A percentile compares a stretch with the other conserved stretches of the same genome.
Evolutionary conservation across 2,113 vertebrate species (phyloP).

Genomic region (Echinops telfairi): DNA sequence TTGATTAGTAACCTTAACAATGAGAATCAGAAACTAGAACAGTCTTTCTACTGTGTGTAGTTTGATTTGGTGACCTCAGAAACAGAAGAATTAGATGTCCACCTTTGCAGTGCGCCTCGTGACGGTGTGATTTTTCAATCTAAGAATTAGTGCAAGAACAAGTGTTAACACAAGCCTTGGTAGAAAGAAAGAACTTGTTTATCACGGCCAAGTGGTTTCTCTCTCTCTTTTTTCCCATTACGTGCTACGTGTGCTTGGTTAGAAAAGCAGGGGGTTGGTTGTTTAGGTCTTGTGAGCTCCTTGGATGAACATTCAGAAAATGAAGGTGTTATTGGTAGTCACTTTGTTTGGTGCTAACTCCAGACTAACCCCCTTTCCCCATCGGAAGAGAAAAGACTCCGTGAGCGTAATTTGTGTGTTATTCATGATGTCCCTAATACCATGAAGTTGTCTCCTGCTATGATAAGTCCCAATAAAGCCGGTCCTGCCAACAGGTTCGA

Average conservation of each 20-base stretch:
- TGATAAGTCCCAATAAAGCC: slow-evolving; percentile 72
- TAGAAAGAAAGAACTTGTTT: not conserved
- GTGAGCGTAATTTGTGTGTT: slow-evolving; percentile 79
- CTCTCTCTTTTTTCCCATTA: slow-evolving; percentile 21
- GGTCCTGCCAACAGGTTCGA: slow-evolving; percentile 80
- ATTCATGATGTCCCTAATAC: slow-evolving; percentile 72
- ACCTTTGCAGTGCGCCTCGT: not conserved
- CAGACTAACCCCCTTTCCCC: slow-evolving; percentile 77
- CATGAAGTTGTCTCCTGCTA: slow-evolving; percentile 79
- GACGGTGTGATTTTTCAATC: not conserved
- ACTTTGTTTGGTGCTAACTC: slow-evolving; percentile 74
- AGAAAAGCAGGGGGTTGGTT: slow-evolving; percentile 8
- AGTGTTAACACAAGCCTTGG: not conserved
- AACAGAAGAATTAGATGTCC: not conserved
- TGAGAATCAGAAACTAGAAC: not conserved
- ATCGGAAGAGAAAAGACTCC: slow-evolving; percentile 71
- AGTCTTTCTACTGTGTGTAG: slow-evolving; percentile 7
- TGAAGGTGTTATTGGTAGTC: not conserved
- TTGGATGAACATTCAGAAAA: not conserved
- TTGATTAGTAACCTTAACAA: not conserved
- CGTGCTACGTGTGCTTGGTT: not conserved
- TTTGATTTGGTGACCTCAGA: slow-evolving; percentile 11
- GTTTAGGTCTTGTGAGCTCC: slow-evolving; percentile 22
- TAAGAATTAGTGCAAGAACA: slow-evolving; percentile 22
- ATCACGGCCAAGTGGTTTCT: slow-evolving; percentile 4